phyloP scores from a whole-genome alignment of 2,888 invertebrate genomes.

The Drosophila neonasuta region DNA sequence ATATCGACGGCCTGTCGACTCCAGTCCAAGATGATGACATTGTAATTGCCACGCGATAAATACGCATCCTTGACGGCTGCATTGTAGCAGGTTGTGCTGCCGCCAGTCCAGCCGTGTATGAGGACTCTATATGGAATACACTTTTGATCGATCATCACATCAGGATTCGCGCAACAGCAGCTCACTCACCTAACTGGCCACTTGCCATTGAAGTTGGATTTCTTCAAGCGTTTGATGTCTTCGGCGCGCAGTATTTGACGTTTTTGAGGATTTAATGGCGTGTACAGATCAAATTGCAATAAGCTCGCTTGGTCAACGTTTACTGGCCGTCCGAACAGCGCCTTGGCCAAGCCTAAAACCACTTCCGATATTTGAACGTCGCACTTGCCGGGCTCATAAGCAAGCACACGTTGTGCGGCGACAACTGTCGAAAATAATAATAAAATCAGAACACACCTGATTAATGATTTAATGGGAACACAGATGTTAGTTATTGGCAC shows the following conservation, averaged over 20 bases:
- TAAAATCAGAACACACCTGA: constrained; percentile 14
- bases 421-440: constrained; percentile 15
- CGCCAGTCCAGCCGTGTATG: constrained; percentile 79
- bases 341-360: constrained; percentile 59
- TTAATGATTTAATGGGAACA: constrained; percentile 6
- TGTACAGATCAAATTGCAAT: constrained; percentile 76
- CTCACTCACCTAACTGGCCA: constrained; percentile 78
- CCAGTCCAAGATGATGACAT: constrained; percentile 80
- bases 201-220: constrained; percentile 73
- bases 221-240: constrained; percentile 56
- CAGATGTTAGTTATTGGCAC: constrained; percentile 9
- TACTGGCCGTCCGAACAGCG: constrained; percentile 43
- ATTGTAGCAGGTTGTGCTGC: constrained; percentile 74
- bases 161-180: background rate
- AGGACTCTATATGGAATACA: constrained; percentile 54
- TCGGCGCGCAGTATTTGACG: constrained; percentile 65
- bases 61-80: constrained; percentile 79
- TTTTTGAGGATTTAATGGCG: constrained; percentile 64
- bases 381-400: constrained; percentile 73
- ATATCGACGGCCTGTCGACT: constrained; percentile 71
- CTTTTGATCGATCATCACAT: background rate
- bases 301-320: constrained; percentile 52
- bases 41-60: constrained; percentile 71
- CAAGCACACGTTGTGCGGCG: constrained; percentile 42
- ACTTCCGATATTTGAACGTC: constrained; percentile 66